Evolutionary conservation across 2,797 vertebrate species (phyloP).

Genomic region (Acipenser ruthenus): DNA sequence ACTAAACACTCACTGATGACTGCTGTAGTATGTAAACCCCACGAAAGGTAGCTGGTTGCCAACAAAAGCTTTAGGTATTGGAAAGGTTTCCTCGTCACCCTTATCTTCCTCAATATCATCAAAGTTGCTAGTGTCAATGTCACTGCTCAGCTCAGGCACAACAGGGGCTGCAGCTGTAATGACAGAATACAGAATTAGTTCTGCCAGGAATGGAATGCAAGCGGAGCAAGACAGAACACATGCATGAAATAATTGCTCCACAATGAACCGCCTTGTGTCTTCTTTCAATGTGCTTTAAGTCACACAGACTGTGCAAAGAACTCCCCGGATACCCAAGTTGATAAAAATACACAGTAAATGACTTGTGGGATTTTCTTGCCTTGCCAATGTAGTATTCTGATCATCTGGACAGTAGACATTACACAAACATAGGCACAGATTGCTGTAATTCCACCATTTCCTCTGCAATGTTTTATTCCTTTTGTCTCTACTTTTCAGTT

Average conservation of each 20-base stretch:
- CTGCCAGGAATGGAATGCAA: not conserved
- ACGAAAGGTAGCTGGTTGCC: slow-evolving; percentile 97
- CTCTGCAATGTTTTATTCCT: too few species aligned
- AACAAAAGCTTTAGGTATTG: slow-evolving; percentile 96
- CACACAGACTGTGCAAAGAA: too few species aligned
- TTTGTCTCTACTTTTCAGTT: too few species aligned
- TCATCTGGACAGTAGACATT: too few species aligned
- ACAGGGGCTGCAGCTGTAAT: slow-evolving; percentile 87
- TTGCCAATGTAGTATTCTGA: too few species aligned
- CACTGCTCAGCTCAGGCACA: slow-evolving; percentile 93
- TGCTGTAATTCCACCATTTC: too few species aligned
- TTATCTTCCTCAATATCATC: slow-evolving; percentile 96
- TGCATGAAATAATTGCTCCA: not conserved
- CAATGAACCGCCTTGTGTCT: not conserved
- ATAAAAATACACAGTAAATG: too few species aligned
- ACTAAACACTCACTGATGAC: slow-evolving; percentile 70
- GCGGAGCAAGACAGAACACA: not conserved
- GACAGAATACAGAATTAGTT: slow-evolving; percentile 13
- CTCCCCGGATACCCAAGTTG: too few species aligned
- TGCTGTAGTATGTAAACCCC: slow-evolving; percentile 95
- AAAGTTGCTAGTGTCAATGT: slow-evolving; percentile 96
- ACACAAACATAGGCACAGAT: too few species aligned
- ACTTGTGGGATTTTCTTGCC: too few species aligned
- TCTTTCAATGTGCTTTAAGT: too few species aligned
- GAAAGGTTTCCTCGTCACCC: slow-evolving; percentile 96